phyloP scores from a whole-genome alignment of 2,113 vertebrate genomes.

The Onychostruthus taczanowskii region DNA sequence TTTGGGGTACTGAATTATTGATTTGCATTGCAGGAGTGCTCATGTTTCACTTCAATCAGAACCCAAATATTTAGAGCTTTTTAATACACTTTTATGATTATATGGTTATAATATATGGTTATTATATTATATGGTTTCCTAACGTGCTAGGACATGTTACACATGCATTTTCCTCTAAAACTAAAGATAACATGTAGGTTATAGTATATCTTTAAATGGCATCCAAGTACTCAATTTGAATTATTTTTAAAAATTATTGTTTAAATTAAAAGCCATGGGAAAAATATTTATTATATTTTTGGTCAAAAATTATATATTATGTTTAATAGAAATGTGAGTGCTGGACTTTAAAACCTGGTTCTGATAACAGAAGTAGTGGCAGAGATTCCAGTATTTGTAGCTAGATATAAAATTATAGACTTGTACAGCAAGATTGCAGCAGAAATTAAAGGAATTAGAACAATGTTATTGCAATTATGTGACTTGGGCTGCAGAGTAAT shows the following conservation, averaged over 20 bases:
- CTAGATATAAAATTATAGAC: background rate
- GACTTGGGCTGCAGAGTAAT: background rate
- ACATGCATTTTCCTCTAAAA: background rate
- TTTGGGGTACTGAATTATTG: background rate
- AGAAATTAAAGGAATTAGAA: background rate
- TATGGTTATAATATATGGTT: background rate
- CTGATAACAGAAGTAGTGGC: background rate
- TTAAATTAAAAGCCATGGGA: background rate
- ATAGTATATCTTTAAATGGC: background rate
- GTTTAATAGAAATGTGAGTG: background rate
- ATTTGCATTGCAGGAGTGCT: background rate
- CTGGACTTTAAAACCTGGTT: background rate
- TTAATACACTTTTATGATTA: background rate
- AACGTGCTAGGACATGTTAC: background rate
- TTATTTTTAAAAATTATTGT: background rate
- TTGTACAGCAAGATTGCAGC: background rate
- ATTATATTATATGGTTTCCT: background rate
- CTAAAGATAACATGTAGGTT: background rate
- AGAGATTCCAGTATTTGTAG: background rate
- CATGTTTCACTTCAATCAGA: background rate
- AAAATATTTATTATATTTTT: background rate
- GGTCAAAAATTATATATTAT: fast-evolving
- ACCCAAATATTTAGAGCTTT: background rate
- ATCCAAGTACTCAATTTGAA: background rate
- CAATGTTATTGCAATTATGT: background rate